Evolutionary conservation across 1,140 invertebrate genomes (phyloP).

Genomic region (Parasteatoda tepidariorum): DNA sequence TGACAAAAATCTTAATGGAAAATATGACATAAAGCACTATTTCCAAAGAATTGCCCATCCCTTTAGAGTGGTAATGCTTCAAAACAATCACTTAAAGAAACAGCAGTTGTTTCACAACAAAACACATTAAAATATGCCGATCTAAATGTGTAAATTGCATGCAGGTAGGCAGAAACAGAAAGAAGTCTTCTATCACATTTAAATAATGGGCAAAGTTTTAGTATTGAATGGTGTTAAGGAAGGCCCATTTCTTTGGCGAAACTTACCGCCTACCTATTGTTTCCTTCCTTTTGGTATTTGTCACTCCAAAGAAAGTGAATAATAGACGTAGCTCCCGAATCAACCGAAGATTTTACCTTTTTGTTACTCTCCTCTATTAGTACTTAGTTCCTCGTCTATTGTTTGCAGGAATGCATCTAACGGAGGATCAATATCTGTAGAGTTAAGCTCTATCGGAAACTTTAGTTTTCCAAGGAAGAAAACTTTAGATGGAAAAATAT

Average conservation of each 20-base stretch:
- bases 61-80: too few species aligned
- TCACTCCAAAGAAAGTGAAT: conserved; percentile 16
- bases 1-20: too few species aligned
- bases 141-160: conserved; percentile 30
- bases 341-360: conserved; percentile 15
- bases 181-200: conserved; percentile 35
- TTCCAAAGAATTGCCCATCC: too few species aligned
- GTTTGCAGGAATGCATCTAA: neutral
- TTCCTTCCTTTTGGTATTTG: conserved; percentile 26
- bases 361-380: conserved; percentile 5
- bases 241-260: conserved; percentile 29
- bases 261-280: neutral
- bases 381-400: neutral
- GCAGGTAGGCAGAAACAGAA: neutral
- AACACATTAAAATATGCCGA: neutral
- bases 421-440: neutral
- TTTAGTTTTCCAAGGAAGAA: neutral
- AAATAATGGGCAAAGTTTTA: conserved; percentile 53
- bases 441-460: neutral
- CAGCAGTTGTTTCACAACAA: too few species aligned
- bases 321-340: conserved; percentile 13
- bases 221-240: conserved; percentile 19
- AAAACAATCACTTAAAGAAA: too few species aligned
- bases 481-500: neutral
- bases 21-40: too few species aligned